A percentile compares a stretch with the other conserved stretches of the same genome.
phyloP scores from a whole-genome alignment of 2,113 vertebrate genomes.

The Micronycteris hirsuta region DNA sequence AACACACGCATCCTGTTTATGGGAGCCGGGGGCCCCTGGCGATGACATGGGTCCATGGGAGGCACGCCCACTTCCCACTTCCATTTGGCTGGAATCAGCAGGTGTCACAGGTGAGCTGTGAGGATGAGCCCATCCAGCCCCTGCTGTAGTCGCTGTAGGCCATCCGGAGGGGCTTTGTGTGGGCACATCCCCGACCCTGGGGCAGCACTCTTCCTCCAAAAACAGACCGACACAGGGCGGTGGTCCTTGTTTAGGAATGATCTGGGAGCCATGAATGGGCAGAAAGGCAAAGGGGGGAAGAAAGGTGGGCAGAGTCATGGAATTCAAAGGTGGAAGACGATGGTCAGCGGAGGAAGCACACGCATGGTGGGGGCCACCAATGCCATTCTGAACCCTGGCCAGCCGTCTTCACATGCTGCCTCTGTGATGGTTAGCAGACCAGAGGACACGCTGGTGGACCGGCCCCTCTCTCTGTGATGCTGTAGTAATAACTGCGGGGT shows the following conservation, averaged over 20 bases:
- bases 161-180: neutral
- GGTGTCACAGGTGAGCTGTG: neutral
- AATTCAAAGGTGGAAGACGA: neutral
- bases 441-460: accelerated
- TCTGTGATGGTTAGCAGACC: neutral
- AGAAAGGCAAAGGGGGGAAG: neutral
- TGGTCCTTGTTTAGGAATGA: neutral
- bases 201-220: neutral
- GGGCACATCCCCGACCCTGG: accelerated
- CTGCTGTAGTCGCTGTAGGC: neutral
- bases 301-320: neutral
- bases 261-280: neutral
- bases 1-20: conserved; percentile 29
- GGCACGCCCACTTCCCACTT: neutral
- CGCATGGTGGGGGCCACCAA: accelerated
- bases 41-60: neutral
- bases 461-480: neutral
- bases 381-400: neutral
- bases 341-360: too few species aligned
- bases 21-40: neutral
- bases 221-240: accelerated
- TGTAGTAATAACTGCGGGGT: neutral
- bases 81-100: neutral
- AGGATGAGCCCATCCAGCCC: neutral
- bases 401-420: accelerated